Evolutionary conservation across 1,140 invertebrate genomes (phyloP), one percentile per base, ranked within the genome.

Genomic region (Procambarus clarkii): DNA sequence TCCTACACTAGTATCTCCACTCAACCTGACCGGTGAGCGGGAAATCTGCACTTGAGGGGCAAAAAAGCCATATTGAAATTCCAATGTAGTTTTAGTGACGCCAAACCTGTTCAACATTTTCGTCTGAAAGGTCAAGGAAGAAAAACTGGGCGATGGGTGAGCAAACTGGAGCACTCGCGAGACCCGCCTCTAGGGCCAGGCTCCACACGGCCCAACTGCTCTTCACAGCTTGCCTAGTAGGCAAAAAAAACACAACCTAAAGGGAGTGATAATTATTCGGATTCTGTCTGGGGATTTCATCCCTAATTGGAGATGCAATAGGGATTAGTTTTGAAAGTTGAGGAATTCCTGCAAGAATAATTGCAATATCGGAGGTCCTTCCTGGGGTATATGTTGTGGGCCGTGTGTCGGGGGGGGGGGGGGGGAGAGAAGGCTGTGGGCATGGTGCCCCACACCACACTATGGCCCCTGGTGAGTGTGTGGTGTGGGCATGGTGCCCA

Each of bases 101-200:
- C 82, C 82, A 84, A 84, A 84, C 82, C 82, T 69, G 82, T 84
- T 84, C 34, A 84, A 48, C 82, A 84, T 84, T 84, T 83, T 83
- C 80, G 80, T 83, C 80, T 45, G 24, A 84, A 84, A 84, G 82
- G 82, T 84, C 82, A 84, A 71, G 58, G 58, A 71, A 84, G 54
- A 84, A 84, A 84, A 84, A 84, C 82, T 84, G 54, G 82, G 13
- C n/a, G 54, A 9, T 64, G 54, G 64, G 18, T 84, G 60, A 84
- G 60, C 82, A 84, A 84, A 69, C 58, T 84, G 82, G 82, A 84
- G 82, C 82, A 84, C 34, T 45, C 13, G 60, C 60, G 82, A 84
- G 24, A 64, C 2, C 24, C 82, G 58, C 82, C 82, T 48, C 44
- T 84, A 69, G 9, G n/a, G 1, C n/a, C 69, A 34, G 2, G 69